Base-by-base conservation (phyloP, 2,797 vertebrate species). In the Bovichtus diacanthus region DNA sequence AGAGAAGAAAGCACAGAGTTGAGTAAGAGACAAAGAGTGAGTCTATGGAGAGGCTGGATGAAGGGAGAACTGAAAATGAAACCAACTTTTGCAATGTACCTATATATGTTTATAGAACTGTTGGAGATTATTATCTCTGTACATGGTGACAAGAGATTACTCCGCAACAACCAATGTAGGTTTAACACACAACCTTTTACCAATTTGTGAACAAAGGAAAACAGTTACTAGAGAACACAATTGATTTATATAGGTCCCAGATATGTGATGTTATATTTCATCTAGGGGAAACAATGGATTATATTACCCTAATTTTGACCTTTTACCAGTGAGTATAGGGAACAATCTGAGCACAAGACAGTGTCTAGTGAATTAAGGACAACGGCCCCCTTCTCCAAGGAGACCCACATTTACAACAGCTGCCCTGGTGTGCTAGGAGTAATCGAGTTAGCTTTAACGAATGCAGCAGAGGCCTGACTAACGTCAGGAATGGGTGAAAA, bases 401-500 rank as follows among this genome's bases (percentile, higher is more conserved):
- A 93, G 86, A 90, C 90, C 92, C 90, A 90, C 91, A 90, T 90
- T 90, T 87, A 91, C 86, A 80, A 88, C 91, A 93, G 91, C 92
- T 88, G 91, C 89, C 83, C 74, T 89, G 86, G 89, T 94, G 87
- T 86, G 86, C 88, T 71, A 53, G 41, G 56, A 83, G 75, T 93
- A 94, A 94, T 93, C 84, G 78, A 92, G 90, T 94, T 93, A 92
- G 86, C 83, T 89, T 89, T 90, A 92, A 90, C 90, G 87, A 92
- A 88, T 91, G 90, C 90, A 90, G 89, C 86, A 80, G 88, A 90
- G 88, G 89, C 88, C 91, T 92, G 85, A 93, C 88, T 92, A 91
- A 91, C 78, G 70, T 86, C 87, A 89, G 90, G 91, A 94, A 93
- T 91, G 88, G 82, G 85, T 86, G 87, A 86, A 86, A 65, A 83